phyloP scores from a whole-genome alignment of 2,888 invertebrate species.

The Acanthosoma haemorrhoidale region DNA sequence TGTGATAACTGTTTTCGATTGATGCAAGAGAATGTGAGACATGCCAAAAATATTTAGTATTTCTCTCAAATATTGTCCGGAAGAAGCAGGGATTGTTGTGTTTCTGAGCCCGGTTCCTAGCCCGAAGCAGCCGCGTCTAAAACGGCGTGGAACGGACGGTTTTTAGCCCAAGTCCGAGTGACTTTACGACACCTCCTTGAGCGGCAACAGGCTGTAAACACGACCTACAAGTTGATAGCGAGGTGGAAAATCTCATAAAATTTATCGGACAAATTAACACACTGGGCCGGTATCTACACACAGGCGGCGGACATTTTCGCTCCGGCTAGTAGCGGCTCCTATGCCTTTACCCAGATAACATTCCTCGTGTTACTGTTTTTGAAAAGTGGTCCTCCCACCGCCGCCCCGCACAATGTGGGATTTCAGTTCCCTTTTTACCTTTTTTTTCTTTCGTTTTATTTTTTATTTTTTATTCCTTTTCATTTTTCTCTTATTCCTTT shows the following conservation, averaged over 20 bases:
- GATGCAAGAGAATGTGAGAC: too few species aligned
- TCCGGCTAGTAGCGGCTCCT: neutral
- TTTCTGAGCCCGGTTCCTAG: too few species aligned
- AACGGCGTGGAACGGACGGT: too few species aligned
- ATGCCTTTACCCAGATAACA: slow-evolving; percentile 16
- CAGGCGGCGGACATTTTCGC: slow-evolving; percentile 6
- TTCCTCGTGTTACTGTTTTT: slow-evolving; percentile 39
- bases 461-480: slow-evolving; percentile 14
- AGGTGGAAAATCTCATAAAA: slow-evolving; percentile 8
- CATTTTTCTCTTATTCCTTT: slow-evolving; percentile 37
- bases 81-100: too few species aligned
- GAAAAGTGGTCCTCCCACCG: slow-evolving; percentile 44
- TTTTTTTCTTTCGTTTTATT: neutral
- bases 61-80: too few species aligned
- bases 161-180: too few species aligned
- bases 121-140: too few species aligned
- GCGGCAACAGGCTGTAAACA: slow-evolving; percentile 3
- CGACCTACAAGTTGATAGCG: slow-evolving; percentile 12
- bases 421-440: slow-evolving; percentile 33
- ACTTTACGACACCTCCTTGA: too few species aligned
- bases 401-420: slow-evolving; percentile 37
- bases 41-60: too few species aligned
- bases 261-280: slow-evolving; percentile 16
- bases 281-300: neutral
- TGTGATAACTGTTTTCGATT: too few species aligned